Percentiles rank a stretch among this genome's conserved stretches.
Evolutionary conservation across 2,888 invertebrate species (phyloP).

Genomic region (Hemaris fuciformis): DNA sequence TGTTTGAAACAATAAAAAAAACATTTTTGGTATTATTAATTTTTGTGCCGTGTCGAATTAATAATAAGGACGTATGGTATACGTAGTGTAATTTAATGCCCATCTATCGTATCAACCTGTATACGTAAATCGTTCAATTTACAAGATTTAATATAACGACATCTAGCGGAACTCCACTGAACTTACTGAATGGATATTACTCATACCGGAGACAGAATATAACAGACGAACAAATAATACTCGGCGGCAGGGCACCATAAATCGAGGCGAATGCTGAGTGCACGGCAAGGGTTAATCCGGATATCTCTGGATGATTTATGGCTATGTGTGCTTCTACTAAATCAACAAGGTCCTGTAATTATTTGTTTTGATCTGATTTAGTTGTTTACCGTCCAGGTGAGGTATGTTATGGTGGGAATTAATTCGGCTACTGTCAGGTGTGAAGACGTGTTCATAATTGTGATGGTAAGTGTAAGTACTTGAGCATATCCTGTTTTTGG

Average conservation of each 20-base stretch:
- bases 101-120: no score
- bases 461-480: no score
- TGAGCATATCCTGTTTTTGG: no score
- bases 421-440: neutral
- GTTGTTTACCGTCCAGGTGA: neutral
- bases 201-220: neutral
- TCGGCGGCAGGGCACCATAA: slow-evolving; percentile 6
- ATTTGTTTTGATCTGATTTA: slow-evolving; percentile 4
- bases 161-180: neutral
- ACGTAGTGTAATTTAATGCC: no score
- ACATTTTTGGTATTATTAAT: no score
- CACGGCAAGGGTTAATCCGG: slow-evolving; percentile 14
- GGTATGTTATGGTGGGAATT: neutral
- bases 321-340: slow-evolving; percentile 5
- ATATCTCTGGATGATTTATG: slow-evolving; percentile 15
- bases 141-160: neutral
- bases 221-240: neutral
- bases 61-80: no score
- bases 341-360: neutral
- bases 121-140: no score
- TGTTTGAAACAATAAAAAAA: no score
- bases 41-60: no score
- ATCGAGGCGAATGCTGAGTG: slow-evolving; percentile 11
- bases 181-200: neutral
- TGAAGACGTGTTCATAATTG: neutral